Percentiles rank a stretch among this genome's conserved stretches.
Conservation (phyloP, 2,113 vertebrate species). For the Aptenodytes forsteri region DNA sequence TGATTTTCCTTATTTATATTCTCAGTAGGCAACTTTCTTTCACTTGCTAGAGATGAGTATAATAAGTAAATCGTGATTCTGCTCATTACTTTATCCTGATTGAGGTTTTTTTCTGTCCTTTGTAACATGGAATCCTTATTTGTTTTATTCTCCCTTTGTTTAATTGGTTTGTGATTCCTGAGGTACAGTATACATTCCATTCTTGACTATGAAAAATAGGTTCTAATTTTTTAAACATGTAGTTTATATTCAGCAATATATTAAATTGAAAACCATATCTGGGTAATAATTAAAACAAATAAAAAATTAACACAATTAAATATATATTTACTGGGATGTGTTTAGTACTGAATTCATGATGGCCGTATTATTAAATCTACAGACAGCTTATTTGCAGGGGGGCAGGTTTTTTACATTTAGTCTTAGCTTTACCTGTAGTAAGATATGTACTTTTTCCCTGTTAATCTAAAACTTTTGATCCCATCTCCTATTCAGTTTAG, state of each 20-base stretch:
- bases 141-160: background rate
- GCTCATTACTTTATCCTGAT: background rate
- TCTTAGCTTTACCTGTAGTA: background rate
- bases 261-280: background rate
- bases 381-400: background rate
- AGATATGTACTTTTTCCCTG: background rate
- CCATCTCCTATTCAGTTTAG: background rate
- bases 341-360: background rate
- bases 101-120: background rate
- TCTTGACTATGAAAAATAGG: background rate
- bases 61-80: slow-evolving; percentile 1
- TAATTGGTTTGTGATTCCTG: slow-evolving; percentile 10
- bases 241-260: background rate
- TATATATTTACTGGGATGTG: background rate
- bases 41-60: slow-evolving; percentile 1
- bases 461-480: background rate
- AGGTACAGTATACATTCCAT: background rate
- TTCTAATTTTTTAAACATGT: background rate
- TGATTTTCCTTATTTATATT: slow-evolving; percentile 57
- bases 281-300: background rate
- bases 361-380: background rate
- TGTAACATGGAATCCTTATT: background rate
- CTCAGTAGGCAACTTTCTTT: background rate
- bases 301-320: background rate
- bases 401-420: background rate